phyloP scores from a whole-genome alignment of 2,888 invertebrate genomes.

The Silvanus unidentatus region DNA sequence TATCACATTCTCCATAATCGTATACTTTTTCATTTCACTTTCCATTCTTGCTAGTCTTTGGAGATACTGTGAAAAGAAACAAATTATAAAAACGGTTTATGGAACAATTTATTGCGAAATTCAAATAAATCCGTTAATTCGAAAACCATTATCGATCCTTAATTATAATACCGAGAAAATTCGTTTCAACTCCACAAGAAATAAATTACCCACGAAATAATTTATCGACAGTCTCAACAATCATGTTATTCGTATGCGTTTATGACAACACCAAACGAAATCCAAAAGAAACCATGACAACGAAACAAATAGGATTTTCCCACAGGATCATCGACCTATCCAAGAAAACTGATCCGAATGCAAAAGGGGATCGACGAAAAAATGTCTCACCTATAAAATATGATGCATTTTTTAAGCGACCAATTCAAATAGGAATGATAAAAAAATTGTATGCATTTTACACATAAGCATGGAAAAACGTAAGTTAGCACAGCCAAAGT shows the following conservation, averaged over 20 bases:
- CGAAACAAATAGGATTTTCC: constrained; percentile 17
- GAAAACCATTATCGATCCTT: no score
- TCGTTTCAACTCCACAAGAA: background rate
- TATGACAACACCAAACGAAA: constrained; percentile 10
- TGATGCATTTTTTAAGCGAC: no score
- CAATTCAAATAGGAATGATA: constrained; percentile 5
- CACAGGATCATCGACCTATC: constrained; percentile 20
- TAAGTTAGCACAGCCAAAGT: constrained; percentile 27
- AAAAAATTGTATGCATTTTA: background rate
- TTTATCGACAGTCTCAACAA: constrained; percentile 1
- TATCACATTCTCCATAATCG: constrained; percentile 25
- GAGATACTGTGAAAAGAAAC: no score
- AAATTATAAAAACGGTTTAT: no score
- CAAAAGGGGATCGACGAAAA: no score
- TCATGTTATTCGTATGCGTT: background rate
- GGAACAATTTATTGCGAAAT: no score
- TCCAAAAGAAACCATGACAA: constrained; percentile 25
- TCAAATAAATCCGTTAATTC: no score
- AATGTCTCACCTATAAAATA: no score
- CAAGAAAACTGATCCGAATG: constrained; percentile 7
- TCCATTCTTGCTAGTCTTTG: constrained; percentile 2
- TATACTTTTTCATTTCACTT: constrained; percentile 19
- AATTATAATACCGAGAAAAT: background rate
- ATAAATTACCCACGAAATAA: background rate
- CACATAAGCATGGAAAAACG: constrained; percentile 11